Conservation (phyloP, 2,797 vertebrate species). For the Semaprochilodus insignis region DNA sequence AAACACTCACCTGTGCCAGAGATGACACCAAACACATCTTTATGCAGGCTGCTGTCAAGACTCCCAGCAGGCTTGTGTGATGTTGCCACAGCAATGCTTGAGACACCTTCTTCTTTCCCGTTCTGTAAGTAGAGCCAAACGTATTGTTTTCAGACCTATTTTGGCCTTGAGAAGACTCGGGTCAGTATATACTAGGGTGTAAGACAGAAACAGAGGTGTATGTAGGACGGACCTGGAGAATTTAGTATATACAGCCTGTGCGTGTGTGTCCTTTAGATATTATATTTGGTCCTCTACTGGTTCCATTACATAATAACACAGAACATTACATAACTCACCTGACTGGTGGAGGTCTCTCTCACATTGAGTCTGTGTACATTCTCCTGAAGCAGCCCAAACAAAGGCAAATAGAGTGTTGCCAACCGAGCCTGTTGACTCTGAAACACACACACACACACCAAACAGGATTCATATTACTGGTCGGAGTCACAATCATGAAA, state of each 20-base stretch:
- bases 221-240: background rate
- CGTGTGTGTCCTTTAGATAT: background rate
- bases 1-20: conserved; percentile 88
- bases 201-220: background rate
- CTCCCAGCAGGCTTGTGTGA: conserved; percentile 87
- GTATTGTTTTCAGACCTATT: background rate
- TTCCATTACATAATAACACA: conserved; percentile 79
- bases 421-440: conserved; percentile 95
- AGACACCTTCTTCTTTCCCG: conserved; percentile 83
- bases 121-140: conserved; percentile 71
- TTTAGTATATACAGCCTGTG: background rate
- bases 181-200: background rate
- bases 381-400: conserved; percentile 96
- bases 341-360: conserved; percentile 84
- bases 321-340: conserved; percentile 80
- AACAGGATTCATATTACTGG: background rate
- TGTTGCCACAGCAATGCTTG: conserved; percentile 80
- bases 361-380: conserved; percentile 91
- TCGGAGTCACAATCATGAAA: background rate
- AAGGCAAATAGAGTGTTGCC: conserved; percentile 93
- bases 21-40: conserved; percentile 94
- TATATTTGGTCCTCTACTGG: background rate
- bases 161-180: background rate
- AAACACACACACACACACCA: conserved; percentile 39
- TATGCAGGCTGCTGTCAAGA: conserved; percentile 90